Percentiles rank a stretch among this genome's conserved stretches.
phyloP scores from a whole-genome alignment of 2,113 vertebrate genomes.

The Podarcis cretensis region DNA sequence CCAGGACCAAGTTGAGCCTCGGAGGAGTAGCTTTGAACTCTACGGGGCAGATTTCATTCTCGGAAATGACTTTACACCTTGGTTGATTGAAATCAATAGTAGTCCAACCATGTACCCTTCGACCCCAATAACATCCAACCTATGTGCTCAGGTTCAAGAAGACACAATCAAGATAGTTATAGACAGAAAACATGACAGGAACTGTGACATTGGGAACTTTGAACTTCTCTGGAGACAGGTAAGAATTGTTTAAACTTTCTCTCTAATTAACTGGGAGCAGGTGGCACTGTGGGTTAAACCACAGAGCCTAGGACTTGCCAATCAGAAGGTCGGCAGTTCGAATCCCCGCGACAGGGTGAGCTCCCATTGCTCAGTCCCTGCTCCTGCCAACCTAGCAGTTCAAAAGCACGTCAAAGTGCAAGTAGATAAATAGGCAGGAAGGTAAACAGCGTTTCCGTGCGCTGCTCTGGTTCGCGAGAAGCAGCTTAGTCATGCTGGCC shows the following conservation, averaged over 20 bases:
- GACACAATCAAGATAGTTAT: constrained; percentile 68
- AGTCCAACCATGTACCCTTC: constrained; percentile 68
- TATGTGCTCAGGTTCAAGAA: constrained; percentile 61
- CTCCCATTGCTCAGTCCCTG: too few species aligned
- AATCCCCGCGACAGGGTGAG: too few species aligned
- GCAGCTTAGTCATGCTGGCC: too few species aligned
- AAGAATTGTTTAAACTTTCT: background rate
- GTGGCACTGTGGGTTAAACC: too few species aligned
- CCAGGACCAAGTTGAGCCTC: constrained; percentile 56
- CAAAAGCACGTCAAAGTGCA: too few species aligned
- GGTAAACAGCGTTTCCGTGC: too few species aligned
- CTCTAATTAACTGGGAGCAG: background rate
- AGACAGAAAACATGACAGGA: constrained; percentile 51
- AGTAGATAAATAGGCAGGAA: too few species aligned
- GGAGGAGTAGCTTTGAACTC: constrained; percentile 69
- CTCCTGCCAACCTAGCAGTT: too few species aligned
- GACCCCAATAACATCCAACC: constrained; percentile 45
- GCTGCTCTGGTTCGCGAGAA: too few species aligned
- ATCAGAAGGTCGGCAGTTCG: too few species aligned
- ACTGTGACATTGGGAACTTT: constrained; percentile 59
- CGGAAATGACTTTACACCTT: constrained; percentile 61
- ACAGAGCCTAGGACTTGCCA: too few species aligned
- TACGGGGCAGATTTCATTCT: constrained; percentile 68
- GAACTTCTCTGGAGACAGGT: constrained; percentile 67
- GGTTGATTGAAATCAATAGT: constrained; percentile 72